Conservation (phyloP, 2,797 vertebrate species). For the Onychomys leucogaster region DNA sequence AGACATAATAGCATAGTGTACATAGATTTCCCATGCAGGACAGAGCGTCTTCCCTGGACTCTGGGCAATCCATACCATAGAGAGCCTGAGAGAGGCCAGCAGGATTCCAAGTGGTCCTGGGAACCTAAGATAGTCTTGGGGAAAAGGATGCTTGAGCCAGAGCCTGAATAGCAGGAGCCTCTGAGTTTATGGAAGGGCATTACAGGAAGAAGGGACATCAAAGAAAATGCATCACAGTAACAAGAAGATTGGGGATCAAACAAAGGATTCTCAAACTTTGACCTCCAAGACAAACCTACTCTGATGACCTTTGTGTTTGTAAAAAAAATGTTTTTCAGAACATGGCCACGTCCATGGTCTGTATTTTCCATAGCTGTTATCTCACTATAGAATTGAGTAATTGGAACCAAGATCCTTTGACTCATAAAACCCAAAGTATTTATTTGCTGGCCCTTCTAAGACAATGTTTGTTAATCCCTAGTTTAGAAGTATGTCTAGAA, state of each 20-base stretch:
- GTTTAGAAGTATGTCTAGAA: neutral
- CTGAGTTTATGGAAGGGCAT: neutral
- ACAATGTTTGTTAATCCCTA: neutral
- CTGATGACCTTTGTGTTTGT: neutral
- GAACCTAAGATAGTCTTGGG: neutral
- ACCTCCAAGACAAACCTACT: neutral
- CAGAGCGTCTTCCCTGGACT: too few relatives aligned
- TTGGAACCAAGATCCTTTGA: neutral
- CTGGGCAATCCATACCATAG: too few relatives aligned
- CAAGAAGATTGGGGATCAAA: neutral
- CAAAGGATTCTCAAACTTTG: neutral
- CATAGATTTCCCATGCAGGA: too few relatives aligned
- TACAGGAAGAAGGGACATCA: neutral
- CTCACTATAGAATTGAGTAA: neutral
- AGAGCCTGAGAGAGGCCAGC: neutral
- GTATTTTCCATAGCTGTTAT: neutral
- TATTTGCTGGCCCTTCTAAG: neutral
- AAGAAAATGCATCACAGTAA: neutral
- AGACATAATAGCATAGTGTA: too few relatives aligned
- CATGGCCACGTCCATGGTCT: neutral
- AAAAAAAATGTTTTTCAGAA: conserved; percentile 69
- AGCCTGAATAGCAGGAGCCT: neutral
- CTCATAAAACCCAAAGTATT: conserved; percentile 23
- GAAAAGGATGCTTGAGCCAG: neutral
- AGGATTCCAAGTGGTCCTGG: neutral